Evolutionary conservation across 2,888 invertebrate species (phyloP), one percentile per base, ranked within the genome.

Genomic region (Conops quadrifasciatus): DNA sequence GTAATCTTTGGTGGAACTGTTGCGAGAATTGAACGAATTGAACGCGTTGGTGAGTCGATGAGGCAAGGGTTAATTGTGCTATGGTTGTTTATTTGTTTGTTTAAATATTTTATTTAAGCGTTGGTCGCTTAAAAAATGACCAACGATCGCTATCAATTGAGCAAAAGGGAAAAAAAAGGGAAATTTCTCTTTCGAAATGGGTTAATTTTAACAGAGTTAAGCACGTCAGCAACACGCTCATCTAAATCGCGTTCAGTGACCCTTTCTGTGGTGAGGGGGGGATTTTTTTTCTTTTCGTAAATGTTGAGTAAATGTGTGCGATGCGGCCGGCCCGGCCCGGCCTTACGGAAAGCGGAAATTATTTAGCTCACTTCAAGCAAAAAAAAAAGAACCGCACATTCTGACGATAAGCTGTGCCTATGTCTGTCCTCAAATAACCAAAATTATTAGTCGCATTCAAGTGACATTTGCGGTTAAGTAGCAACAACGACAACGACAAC

Each of bases 1-100:
- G 90, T 90, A 83, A 90, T 89, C 87, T 89, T 89, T 81, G 90
- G 90, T 80, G 89, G 89, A 83, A 89, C 90, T 90, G 86, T 64
- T 70, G 64, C 70, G 15, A 64, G 49, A 70, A 71, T 58, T 58
- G 58, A 58, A 58, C 15, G 58, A 72, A 72, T 67, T 70, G 72
- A 73, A 73, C 68, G 73, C 73, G 71, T 59, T 58, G 68, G 26
- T 49, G 7, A 47, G 36, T 63, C 24, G 7, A 5, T 28, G 36
- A 9, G 36, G 36, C 36, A 36, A 36, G 36, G 9, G 9, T 36
- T 36, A 36, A 36, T 36, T 53, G n/a, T 53, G 9, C 16, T 9
- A 19, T 19, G 53, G 19, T 15, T n/a, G 36, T 36, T 36, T 36
- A 36, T 59, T 26, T 59, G 13, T 16, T 16, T 59, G 26, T 58